Evolutionary conservation across 2,888 invertebrate species (phyloP).

Genomic region (Onthophagus sagittarius): DNA sequence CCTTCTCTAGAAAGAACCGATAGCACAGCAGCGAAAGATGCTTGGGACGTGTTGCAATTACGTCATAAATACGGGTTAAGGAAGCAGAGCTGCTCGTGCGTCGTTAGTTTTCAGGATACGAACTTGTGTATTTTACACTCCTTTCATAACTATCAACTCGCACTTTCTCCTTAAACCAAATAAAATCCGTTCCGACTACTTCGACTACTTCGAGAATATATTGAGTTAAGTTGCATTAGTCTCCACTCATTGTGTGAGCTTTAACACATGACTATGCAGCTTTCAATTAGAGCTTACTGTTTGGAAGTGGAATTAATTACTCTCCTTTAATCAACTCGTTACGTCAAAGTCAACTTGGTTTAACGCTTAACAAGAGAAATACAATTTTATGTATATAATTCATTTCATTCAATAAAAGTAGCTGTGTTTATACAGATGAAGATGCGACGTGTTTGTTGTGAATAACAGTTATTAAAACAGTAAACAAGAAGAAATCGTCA

Average conservation of each 20-base stretch:
- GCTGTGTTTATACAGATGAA: neutral
- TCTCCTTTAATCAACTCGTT: neutral
- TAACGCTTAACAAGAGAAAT: too few relatives aligned
- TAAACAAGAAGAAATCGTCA: neutral
- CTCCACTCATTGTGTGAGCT: too few relatives aligned
- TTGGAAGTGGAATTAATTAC: neutral
- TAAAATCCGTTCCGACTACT: neutral
- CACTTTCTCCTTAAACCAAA: neutral
- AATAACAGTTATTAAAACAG: neutral
- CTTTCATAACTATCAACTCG: neutral
- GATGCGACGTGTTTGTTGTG: neutral
- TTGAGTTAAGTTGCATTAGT: too few relatives aligned
- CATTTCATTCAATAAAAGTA: neutral
- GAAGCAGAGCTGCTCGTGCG: neutral
- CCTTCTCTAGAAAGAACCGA: constrained; percentile 16
- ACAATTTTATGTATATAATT: too few relatives aligned
- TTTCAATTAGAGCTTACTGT: neutral
- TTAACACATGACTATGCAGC: neutral
- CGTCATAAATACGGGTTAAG: neutral
- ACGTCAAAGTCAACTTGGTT: too few relatives aligned
- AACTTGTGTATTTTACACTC: neutral
- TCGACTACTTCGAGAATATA: neutral
- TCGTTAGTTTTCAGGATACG: neutral
- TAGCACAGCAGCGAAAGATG: neutral
- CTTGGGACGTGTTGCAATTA: neutral